phyloP scores from a whole-genome alignment of 2,888 invertebrate genomes.

The Emmelina monodactyla region DNA sequence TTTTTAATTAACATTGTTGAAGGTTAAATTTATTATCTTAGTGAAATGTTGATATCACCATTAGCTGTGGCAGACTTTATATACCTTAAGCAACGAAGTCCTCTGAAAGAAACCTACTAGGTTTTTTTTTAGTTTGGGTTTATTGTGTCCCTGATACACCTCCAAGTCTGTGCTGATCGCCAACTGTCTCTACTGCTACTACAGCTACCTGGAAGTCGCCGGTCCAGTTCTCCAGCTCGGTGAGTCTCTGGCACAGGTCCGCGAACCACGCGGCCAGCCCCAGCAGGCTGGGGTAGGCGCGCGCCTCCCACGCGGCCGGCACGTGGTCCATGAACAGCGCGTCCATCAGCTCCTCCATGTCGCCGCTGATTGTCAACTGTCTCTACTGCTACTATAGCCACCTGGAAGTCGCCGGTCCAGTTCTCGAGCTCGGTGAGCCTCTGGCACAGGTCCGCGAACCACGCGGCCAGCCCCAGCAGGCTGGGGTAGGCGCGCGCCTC shows the following conservation, averaged over 20 bases:
- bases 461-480: conserved; percentile 78
- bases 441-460: conserved; percentile 86
- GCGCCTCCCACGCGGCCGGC: conserved; percentile 84
- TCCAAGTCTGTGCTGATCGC: no score
- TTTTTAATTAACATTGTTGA: no score
- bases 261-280: conserved; percentile 87
- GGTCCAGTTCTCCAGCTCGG: conserved; percentile 87
- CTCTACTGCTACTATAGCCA: no score
- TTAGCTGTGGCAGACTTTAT: no score
- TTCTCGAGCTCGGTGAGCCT: conserved; percentile 82
- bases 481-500: conserved; percentile 89
- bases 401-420: conserved; percentile 88
- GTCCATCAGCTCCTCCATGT: conserved; percentile 89
- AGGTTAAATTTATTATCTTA: no score
- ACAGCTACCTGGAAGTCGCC: conserved; percentile 85
- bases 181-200: no score
- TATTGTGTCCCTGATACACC: no score
- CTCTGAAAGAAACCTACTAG: no score
- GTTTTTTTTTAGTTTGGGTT: no score
- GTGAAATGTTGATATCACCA: no score
- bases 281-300: conserved; percentile 88
- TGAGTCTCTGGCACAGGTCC: conserved; percentile 80
- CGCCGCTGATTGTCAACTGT: conserved; percentile 89
- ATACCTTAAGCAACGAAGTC: no score
- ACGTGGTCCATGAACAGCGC: conserved; percentile 89